phyloP scores from a whole-genome alignment of 2,113 vertebrate genomes.

The Xiphias gladius region DNA sequence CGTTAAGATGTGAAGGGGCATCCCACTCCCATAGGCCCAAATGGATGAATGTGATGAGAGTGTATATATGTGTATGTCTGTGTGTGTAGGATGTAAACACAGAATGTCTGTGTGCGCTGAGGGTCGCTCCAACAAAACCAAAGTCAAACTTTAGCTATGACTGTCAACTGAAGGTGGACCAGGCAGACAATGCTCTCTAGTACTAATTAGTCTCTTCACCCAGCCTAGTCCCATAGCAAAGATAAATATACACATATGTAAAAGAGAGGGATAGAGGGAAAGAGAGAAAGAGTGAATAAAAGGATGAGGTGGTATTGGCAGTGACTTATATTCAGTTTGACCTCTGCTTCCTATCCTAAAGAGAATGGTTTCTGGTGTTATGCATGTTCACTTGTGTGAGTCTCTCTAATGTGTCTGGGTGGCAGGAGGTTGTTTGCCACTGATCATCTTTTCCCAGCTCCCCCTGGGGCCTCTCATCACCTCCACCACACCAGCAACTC shows the following conservation, averaged over 20 bases:
- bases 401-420: slow-evolving; percentile 68
- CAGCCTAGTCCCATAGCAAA: slow-evolving; percentile 57
- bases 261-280: slow-evolving; percentile 44
- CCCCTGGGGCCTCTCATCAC: slow-evolving; percentile 76
- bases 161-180: slow-evolving; percentile 72
- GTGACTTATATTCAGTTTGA: slow-evolving; percentile 81
- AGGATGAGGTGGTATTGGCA: slow-evolving; percentile 42
- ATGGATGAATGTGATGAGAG: neutral
- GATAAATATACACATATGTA: slow-evolving; percentile 77
- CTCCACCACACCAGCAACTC: slow-evolving; percentile 73
- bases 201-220: slow-evolving; percentile 72
- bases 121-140: slow-evolving; percentile 55
- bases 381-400: slow-evolving; percentile 25
- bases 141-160: slow-evolving; percentile 76
- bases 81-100: slow-evolving; percentile 1
- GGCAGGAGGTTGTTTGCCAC: slow-evolving; percentile 71
- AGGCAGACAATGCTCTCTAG: slow-evolving; percentile 53
- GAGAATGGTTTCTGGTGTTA: slow-evolving; percentile 63
- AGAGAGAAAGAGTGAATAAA: slow-evolving; percentile 44
- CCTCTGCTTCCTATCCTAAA: slow-evolving; percentile 80
- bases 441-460: slow-evolving; percentile 79
- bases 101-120: slow-evolving; percentile 16
- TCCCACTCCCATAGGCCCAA: slow-evolving; percentile 26
- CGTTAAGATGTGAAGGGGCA: slow-evolving; percentile 23
- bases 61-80: neutral